These are phyloP conservation scores for Syncerus caffer DNA, from an alignment of 2,797 vertebrate species.

Conservation along the genomic window DNA sequence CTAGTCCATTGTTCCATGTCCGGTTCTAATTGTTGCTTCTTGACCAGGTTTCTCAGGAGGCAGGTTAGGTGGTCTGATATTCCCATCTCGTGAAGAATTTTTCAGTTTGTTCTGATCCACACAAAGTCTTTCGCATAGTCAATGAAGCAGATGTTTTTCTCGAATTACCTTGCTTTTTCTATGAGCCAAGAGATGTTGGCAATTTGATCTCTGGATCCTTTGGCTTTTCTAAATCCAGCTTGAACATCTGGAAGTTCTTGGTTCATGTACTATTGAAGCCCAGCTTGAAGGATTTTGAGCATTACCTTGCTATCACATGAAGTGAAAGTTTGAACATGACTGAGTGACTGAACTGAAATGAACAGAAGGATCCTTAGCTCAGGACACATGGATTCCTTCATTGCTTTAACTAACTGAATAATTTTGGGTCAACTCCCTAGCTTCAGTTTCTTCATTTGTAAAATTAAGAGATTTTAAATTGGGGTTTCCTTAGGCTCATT, in stretches of 20 bases:
- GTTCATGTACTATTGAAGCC: background rate
- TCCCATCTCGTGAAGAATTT: background rate
- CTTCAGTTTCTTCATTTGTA: background rate
- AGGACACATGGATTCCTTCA: background rate
- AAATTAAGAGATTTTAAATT: constrained; percentile 39
- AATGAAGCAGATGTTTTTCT: background rate
- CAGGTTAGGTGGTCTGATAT: background rate
- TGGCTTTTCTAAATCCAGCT: background rate
- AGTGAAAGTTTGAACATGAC: background rate
- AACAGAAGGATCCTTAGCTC: background rate
- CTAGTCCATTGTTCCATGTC: background rate
- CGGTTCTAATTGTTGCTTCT: background rate
- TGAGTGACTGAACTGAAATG: no score
- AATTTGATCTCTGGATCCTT: background rate
- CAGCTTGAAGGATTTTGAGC: background rate
- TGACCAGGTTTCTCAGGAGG: background rate
- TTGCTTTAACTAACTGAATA: background rate
- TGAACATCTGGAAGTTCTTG: background rate
- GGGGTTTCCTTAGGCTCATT: background rate
- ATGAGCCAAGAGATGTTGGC: background rate
- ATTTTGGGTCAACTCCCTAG: background rate
- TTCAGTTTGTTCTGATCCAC: background rate
- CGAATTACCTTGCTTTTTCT: background rate
- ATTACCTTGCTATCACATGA: background rate
- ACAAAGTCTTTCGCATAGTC: background rate